Conservation (phyloP, 2,888 invertebrate genomes). For the Exocentrus adspersus region DNA sequence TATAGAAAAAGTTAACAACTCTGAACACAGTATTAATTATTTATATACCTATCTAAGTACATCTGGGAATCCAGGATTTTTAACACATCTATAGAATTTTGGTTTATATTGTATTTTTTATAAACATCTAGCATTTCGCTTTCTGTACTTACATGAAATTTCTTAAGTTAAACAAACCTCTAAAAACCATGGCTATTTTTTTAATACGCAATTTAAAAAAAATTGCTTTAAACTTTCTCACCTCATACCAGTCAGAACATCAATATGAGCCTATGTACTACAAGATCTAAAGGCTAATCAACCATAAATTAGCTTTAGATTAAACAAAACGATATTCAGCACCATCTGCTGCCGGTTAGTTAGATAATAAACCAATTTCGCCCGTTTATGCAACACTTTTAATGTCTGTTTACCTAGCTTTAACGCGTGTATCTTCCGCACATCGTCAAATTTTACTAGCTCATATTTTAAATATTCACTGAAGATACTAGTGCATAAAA, state of each 20-base stretch:
- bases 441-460: slow-evolving; percentile 16
- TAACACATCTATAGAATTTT: too few relatives aligned
- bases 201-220: too few relatives aligned
- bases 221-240: not conserved
- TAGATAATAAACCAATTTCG: slow-evolving; percentile 19
- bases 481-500: too few relatives aligned
- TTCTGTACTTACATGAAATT: too few relatives aligned
- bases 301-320: slow-evolving; percentile 4
- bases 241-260: not conserved
- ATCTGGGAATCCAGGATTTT: too few relatives aligned
- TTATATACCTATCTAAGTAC: not conserved
- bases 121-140: too few relatives aligned
- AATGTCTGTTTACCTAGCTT: slow-evolving; percentile 12
- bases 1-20: not conserved
- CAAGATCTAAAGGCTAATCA: not conserved
- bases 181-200: too few relatives aligned
- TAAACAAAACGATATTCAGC: slow-evolving; percentile 13
- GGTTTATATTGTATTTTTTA: too few relatives aligned
- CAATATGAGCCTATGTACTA: not conserved
- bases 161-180: too few relatives aligned
- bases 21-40: not conserved
- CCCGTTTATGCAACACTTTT: slow-evolving; percentile 11
- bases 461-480: slow-evolving; percentile 11
- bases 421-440: slow-evolving; percentile 3
- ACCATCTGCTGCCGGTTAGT: slow-evolving; percentile 11